Percentiles rank a stretch among this genome's conserved stretches.
These are phyloP conservation scores for Rhamnusium bicolor DNA, from an alignment of 2,888 invertebrate species.

Conservation along the genomic window DNA sequence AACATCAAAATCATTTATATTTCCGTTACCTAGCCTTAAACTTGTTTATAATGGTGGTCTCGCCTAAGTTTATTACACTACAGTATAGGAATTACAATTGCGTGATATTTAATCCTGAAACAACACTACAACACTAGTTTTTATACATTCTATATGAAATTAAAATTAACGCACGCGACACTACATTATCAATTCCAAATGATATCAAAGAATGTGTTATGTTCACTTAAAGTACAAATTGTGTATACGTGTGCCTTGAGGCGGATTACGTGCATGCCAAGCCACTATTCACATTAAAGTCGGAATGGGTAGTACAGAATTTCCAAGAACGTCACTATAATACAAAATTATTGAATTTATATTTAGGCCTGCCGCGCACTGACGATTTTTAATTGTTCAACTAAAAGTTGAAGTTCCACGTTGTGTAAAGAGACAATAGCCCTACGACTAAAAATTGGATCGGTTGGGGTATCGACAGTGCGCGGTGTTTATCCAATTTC, in stretches of 20 bases:
- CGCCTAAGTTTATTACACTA: constrained; percentile 19
- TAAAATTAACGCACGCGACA: constrained; percentile 27
- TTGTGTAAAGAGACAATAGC: too few relatives aligned
- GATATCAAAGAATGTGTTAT: constrained; percentile 28
- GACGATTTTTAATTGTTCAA: too few relatives aligned
- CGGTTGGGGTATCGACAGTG: too few relatives aligned
- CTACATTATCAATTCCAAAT: constrained; percentile 27
- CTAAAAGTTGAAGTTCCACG: too few relatives aligned
- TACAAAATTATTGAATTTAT: background rate
- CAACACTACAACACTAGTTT: background rate
- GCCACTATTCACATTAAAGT: constrained; percentile 4
- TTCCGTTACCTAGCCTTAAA: constrained; percentile 34
- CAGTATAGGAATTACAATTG: constrained; percentile 11
- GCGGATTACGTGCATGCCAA: constrained; percentile 21
- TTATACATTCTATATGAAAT: constrained; percentile 2
- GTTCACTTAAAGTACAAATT: background rate
- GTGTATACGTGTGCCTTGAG: constrained; percentile 15
- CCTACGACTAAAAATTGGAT: too few relatives aligned
- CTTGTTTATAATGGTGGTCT: constrained; percentile 30
- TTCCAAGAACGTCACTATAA: background rate
- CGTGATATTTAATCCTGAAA: constrained; percentile 7
- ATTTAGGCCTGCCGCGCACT: background rate
- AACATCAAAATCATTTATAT: constrained; percentile 31
- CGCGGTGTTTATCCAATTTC: too few relatives aligned
- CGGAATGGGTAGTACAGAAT: background rate